Conservation (phyloP, 2,888 invertebrate genomes). For the Cephus sareptanus region DNA sequence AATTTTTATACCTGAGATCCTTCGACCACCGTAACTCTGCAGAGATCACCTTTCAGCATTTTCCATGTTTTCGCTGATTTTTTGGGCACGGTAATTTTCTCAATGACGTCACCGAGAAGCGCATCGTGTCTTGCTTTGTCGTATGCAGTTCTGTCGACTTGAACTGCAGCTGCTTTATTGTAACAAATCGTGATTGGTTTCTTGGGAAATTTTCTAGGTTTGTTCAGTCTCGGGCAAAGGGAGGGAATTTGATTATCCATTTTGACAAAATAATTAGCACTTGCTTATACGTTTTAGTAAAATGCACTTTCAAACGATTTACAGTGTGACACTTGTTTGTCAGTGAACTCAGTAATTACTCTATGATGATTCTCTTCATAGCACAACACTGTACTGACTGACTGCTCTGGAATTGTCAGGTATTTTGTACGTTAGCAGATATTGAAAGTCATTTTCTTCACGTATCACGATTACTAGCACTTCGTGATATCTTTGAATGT, state of each 20-base stretch:
- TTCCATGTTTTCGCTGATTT: constrained; percentile 64
- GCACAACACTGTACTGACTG: not conserved
- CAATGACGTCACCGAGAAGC: constrained; percentile 51
- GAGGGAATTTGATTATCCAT: constrained; percentile 7
- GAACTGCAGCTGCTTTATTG: constrained; percentile 57
- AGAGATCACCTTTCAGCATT: constrained; percentile 64
- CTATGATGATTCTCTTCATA: not conserved
- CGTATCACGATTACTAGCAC: not conserved
- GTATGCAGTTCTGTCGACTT: constrained; percentile 54
- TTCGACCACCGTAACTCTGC: constrained; percentile 64
- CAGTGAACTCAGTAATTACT: not conserved
- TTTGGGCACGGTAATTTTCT: constrained; percentile 60
- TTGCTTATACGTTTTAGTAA: no score
- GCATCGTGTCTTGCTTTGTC: constrained; percentile 57
- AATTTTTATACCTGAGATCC: constrained; percentile 59
- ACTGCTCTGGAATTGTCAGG: not conserved
- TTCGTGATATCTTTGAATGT: not conserved
- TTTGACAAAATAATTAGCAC: not conserved
- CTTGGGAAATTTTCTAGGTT: constrained; percentile 26
- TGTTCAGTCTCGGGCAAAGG: constrained; percentile 31
- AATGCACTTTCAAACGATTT: not conserved
- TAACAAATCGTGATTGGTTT: constrained; percentile 59
- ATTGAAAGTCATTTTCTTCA: not conserved
- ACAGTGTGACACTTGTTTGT: not conserved
- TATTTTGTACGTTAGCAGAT: not conserved